Conservation (phyloP, 2,113 vertebrate genomes). For the Beaufortia kweichowensis region DNA sequence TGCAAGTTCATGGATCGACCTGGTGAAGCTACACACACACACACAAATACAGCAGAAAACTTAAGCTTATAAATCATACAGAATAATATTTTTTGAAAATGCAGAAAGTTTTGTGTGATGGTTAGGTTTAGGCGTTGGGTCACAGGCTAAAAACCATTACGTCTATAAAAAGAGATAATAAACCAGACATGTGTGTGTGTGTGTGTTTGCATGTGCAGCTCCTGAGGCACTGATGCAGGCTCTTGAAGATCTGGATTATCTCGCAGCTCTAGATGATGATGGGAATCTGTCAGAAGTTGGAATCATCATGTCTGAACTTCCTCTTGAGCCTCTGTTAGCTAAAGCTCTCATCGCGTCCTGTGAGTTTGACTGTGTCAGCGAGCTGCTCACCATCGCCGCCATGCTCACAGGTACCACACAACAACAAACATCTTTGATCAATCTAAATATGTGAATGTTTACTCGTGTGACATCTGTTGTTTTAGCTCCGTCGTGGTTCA, state of each 20-base stretch:
- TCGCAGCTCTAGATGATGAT: conserved; percentile 82
- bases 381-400: conserved; percentile 86
- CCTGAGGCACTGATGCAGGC: conserved; percentile 88
- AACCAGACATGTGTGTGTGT: background rate
- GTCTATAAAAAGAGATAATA: too few relatives aligned
- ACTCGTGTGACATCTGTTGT: background rate
- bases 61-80: too few relatives aligned
- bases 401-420: conserved; percentile 80
- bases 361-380: conserved; percentile 84
- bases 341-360: conserved; percentile 86
- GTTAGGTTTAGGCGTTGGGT: too few relatives aligned
- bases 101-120: too few relatives aligned
- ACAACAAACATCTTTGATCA: too few relatives aligned
- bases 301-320: conserved; percentile 86
- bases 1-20: conserved; percentile 85
- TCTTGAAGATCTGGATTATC: conserved; percentile 86
- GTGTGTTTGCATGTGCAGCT: conserved; percentile 62
- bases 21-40: conserved; percentile 64
- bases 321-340: conserved; percentile 80
- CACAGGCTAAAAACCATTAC: too few relatives aligned
- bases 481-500: conserved; percentile 80
- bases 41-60: background rate
- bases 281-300: conserved; percentile 86
- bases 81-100: too few relatives aligned
- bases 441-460: too few relatives aligned